phyloP scores from a whole-genome alignment of 2,797 vertebrate species.

The Anomalospiza imberbis region DNA sequence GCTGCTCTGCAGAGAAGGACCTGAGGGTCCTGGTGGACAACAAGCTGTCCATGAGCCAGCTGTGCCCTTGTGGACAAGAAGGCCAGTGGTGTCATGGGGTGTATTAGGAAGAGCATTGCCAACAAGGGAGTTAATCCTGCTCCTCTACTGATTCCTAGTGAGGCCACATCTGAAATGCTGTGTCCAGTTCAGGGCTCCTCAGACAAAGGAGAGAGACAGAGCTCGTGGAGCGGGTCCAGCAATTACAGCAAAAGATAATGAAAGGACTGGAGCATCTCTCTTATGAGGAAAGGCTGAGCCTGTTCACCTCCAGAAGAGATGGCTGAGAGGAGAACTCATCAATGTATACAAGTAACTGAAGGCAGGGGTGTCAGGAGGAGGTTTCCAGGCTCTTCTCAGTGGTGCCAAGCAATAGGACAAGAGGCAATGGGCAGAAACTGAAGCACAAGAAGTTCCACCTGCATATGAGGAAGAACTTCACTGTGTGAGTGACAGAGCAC shows the following conservation, averaged over 20 bases:
- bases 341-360: background rate
- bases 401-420: background rate
- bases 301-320: background rate
- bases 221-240: rapidly evolving
- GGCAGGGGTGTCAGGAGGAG: background rate
- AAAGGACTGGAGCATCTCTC: background rate
- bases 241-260: background rate
- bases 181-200: background rate
- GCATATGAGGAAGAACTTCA: background rate
- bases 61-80: too few relatives aligned
- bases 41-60: background rate
- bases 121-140: background rate
- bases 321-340: background rate
- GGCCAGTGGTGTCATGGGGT: too few relatives aligned
- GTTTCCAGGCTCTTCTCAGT: background rate
- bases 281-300: background rate
- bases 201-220: background rate
- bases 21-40: background rate
- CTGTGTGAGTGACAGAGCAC: background rate
- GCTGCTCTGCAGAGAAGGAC: background rate
- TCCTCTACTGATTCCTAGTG: background rate
- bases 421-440: background rate
- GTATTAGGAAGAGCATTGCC: background rate
- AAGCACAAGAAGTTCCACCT: background rate
- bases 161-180: background rate